Conservation (phyloP, 37 sponge, comb jelly and placozoan genomes). For the Chondrilla cf. caribensis region DNA sequence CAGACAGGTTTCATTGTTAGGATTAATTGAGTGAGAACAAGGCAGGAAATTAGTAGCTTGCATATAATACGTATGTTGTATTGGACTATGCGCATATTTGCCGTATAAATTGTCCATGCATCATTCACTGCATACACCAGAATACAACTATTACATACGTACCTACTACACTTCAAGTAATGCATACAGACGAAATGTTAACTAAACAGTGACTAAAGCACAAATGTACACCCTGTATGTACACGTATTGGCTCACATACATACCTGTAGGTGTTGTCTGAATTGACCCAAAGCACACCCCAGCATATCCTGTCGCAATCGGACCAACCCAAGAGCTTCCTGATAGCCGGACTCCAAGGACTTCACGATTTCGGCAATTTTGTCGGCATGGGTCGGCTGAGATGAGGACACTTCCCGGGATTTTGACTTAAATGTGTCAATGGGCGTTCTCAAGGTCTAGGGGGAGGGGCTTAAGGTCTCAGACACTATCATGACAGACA, state of each 20-base stretch:
- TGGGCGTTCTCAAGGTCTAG: not conserved
- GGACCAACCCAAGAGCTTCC: not conserved
- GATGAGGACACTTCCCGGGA: not conserved
- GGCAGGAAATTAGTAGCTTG: too few species aligned
- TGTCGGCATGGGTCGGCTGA: not conserved
- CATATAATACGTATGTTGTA: too few species aligned
- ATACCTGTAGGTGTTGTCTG: not conserved
- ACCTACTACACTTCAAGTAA: not conserved
- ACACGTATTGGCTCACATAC: not conserved
- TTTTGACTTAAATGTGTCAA: not conserved
- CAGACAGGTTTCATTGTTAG: too few species aligned
- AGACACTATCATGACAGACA: not conserved
- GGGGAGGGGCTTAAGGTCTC: too few species aligned
- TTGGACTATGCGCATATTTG: too few species aligned
- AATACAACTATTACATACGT: not conserved
- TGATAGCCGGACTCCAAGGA: not conserved
- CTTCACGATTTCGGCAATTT: not conserved
- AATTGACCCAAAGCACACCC: not conserved
- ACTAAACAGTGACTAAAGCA: too few species aligned
- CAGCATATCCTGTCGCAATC: not conserved
- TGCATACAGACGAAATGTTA: not conserved
- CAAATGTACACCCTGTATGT: not conserved
- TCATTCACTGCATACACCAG: not conserved
- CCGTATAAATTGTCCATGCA: too few species aligned
- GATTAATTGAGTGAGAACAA: too few species aligned